Conservation (phyloP, 2,113 vertebrate species). For the Percopsis transmontana region DNA sequence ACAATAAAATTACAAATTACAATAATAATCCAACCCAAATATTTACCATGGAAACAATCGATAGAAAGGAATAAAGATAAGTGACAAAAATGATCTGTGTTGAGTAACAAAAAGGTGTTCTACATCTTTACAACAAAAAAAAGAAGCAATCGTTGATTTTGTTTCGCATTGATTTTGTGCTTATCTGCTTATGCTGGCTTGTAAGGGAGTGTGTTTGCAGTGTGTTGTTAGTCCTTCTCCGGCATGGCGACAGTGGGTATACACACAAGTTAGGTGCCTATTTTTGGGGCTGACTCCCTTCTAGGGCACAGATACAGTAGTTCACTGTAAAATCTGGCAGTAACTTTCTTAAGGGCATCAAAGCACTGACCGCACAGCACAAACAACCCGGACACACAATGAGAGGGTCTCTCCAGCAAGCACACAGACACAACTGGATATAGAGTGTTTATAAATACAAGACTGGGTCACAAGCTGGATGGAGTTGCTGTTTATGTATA, state of each 20-base stretch:
- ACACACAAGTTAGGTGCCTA: conserved; percentile 20
- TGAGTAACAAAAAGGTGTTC: conserved; percentile 58
- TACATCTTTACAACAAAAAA: conserved; percentile 63
- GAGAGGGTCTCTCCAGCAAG: conserved; percentile 43
- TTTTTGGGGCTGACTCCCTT: conserved; percentile 15
- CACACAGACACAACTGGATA: conserved; percentile 43
- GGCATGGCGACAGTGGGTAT: conserved; percentile 15
- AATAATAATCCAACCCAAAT: conserved; percentile 66
- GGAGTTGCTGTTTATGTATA: conserved; percentile 18
- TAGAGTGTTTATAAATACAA: conserved; percentile 37
- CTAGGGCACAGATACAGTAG: conserved; percentile 20
- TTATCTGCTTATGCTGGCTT: conserved; percentile 55
- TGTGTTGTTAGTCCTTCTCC: conserved; percentile 8
- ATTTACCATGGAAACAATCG: conserved; percentile 69
- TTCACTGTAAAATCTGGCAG: conserved; percentile 63
- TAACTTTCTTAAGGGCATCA: conserved; percentile 60
- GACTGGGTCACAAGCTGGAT: conserved; percentile 38
- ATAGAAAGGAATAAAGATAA: conserved; percentile 64
- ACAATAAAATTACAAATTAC: conserved; percentile 64
- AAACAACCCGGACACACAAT: conserved; percentile 60
- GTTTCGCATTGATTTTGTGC: conserved; percentile 66
- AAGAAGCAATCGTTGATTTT: conserved; percentile 53
- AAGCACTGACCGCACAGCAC: conserved; percentile 49
- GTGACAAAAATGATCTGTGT: conserved; percentile 61
- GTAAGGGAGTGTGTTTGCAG: conserved; percentile 23